These are phyloP conservation scores for Actinia tenebrosa DNA, from an alignment of 64 coral and sea anemone genomes.

Conservation along the genomic window DNA sequence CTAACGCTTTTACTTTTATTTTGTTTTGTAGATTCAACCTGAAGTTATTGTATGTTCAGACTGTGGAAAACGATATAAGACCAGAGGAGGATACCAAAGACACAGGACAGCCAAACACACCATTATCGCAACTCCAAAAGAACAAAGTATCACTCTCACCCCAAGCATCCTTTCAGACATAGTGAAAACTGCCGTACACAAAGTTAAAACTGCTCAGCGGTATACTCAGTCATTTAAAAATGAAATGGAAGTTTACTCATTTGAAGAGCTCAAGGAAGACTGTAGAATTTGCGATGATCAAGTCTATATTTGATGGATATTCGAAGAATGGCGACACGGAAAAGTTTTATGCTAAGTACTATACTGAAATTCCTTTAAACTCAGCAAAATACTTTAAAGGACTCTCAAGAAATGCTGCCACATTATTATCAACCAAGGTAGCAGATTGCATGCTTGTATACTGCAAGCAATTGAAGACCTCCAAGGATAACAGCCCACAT, in stretches of 20 bases:
- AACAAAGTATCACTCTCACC: not conserved
- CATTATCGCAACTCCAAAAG: slow-evolving; percentile 1
- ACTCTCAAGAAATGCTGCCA: slow-evolving; percentile 62
- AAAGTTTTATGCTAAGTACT: slow-evolving; percentile 18
- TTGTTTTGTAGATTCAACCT: slow-evolving; percentile 1
- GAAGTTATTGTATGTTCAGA: not conserved
- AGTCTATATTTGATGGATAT: not conserved
- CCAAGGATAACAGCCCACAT: not conserved
- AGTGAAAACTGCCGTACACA: slow-evolving; percentile 1
- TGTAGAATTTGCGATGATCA: not conserved
- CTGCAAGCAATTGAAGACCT: slow-evolving; percentile 11
- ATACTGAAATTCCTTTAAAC: slow-evolving; percentile 44
- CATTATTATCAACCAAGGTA: slow-evolving; percentile 41
- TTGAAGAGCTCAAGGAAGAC: slow-evolving; percentile 14
- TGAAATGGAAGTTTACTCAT: not conserved
- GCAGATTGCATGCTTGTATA: slow-evolving; percentile 42
- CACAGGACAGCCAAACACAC: not conserved
- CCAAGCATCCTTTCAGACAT: not conserved
- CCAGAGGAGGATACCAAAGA: slow-evolving; percentile 7
- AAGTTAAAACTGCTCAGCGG: slow-evolving; percentile 7
- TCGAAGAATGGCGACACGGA: not conserved
- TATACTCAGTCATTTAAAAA: slow-evolving; percentile 5
- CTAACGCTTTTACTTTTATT: slow-evolving; percentile 24
- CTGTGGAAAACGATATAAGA: slow-evolving; percentile 17
- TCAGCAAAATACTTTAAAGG: slow-evolving; percentile 63